These are phyloP conservation scores for Saturnia pavonia DNA, from an alignment of 2,888 invertebrate species.

Conservation along the genomic window DNA sequence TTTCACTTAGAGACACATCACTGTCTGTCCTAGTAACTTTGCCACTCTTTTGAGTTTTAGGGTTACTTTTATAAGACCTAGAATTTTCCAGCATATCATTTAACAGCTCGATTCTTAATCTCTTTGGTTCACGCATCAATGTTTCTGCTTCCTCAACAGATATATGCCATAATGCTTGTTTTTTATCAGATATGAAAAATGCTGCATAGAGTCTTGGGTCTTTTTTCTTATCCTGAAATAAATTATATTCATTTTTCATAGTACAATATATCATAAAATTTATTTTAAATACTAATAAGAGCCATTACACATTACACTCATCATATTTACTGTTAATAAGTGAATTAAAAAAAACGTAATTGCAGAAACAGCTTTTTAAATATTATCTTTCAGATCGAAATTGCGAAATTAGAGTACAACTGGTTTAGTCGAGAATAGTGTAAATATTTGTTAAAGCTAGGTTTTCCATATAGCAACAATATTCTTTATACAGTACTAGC, in stretches of 20 bases:
- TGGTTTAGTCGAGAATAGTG: no score
- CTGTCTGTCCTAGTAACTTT: conserved; percentile 67
- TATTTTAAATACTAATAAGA: not conserved
- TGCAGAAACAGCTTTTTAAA: not conserved
- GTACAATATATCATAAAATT: not conserved
- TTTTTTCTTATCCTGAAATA: conserved; percentile 77
- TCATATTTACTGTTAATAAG: not conserved
- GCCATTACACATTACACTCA: not conserved
- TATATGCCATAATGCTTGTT: conserved; percentile 84
- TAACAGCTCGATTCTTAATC: conserved; percentile 81
- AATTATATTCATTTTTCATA: not conserved
- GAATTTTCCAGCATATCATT: conserved; percentile 59
- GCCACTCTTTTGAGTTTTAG: conserved; percentile 50
- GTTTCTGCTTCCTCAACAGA: conserved; percentile 90
- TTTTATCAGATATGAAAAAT: conserved; percentile 78
- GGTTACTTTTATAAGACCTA: conserved; percentile 44
- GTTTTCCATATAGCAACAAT: no score
- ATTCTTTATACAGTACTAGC: no score
- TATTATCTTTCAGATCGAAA: no score
- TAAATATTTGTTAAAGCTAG: no score
- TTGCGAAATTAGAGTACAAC: no score
- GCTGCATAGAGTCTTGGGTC: conserved; percentile 77
- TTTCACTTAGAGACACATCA: conserved; percentile 74
- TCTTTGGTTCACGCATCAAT: conserved; percentile 79
- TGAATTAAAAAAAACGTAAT: not conserved